A percentile compares a stretch with the other conserved stretches of the same genome.
These are phyloP conservation scores for Opisthocomus hoazin DNA, from an alignment of 2,113 vertebrate genomes.

Conservation along the genomic window DNA sequence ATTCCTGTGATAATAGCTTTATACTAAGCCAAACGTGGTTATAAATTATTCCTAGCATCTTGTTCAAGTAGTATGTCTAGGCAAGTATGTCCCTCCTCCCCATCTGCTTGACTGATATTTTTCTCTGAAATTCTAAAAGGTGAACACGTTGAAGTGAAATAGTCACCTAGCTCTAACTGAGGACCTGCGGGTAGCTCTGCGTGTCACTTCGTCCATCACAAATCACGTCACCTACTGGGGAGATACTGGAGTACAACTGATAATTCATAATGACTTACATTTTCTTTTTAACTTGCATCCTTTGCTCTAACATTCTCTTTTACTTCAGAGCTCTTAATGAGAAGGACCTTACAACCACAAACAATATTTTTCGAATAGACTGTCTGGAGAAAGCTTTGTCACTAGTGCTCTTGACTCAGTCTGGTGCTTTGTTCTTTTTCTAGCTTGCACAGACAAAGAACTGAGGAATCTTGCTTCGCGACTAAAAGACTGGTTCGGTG, in stretches of 20 bases:
- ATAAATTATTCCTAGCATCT: conserved; percentile 36
- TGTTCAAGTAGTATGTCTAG: background rate
- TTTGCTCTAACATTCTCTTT: background rate
- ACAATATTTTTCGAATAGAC: background rate
- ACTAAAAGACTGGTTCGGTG: conserved; percentile 94
- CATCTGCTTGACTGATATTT: conserved; percentile 18
- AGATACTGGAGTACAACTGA: background rate
- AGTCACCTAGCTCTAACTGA: background rate
- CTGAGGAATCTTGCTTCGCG: conserved; percentile 87
- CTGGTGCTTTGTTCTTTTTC: conserved; percentile 47
- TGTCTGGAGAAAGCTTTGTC: background rate
- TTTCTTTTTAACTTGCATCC: background rate
- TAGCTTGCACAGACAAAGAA: conserved; percentile 88
- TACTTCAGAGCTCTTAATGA: background rate
- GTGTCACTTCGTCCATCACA: background rate
- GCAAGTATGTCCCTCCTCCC: background rate
- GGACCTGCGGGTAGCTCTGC: background rate
- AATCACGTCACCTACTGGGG: background rate
- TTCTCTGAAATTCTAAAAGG: conserved; percentile 20
- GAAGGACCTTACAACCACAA: background rate
- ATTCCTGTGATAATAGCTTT: conserved; percentile 20
- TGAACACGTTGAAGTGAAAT: background rate
- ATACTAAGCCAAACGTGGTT: conserved; percentile 17
- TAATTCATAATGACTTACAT: background rate
- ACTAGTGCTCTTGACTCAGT: background rate